These are phyloP conservation scores for Felis chaus DNA, from an alignment of 2,113 vertebrate species.

Conservation along the genomic window DNA sequence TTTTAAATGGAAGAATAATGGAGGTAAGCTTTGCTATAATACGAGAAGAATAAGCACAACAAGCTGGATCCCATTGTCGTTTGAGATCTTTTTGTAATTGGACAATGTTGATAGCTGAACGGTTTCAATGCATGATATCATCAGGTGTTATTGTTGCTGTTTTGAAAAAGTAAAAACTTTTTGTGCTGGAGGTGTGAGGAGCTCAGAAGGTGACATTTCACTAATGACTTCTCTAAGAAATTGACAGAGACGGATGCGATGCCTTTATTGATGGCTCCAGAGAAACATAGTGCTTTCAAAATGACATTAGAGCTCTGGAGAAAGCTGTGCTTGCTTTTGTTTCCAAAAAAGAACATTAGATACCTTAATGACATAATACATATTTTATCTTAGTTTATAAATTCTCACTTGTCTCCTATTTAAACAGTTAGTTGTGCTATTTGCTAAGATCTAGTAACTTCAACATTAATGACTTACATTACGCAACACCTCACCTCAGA, in stretches of 20 bases:
- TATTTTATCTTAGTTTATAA: constrained; percentile 65
- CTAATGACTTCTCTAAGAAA: constrained; percentile 82
- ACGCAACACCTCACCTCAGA: constrained; percentile 1
- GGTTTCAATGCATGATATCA: background rate
- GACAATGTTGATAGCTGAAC: background rate
- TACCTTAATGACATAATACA: constrained; percentile 8
- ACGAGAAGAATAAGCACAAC: background rate
- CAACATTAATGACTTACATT: background rate
- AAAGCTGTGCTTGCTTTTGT: constrained; percentile 56
- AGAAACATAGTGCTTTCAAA: constrained; percentile 74
- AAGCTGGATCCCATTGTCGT: background rate
- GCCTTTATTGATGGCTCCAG: constrained; percentile 73
- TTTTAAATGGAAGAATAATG: background rate
- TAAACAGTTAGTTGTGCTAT: constrained; percentile 63
- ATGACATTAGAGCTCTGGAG: constrained; percentile 70
- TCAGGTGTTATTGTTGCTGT: constrained; percentile 29
- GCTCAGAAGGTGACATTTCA: constrained; percentile 86
- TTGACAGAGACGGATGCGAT: constrained; percentile 84
- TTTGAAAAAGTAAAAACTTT: constrained; percentile 72
- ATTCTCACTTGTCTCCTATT: constrained; percentile 45
- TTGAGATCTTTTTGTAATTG: background rate
- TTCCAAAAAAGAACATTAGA: constrained; percentile 48
- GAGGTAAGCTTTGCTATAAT: background rate
- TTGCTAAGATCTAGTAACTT: constrained; percentile 48
- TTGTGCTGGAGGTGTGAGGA: constrained; percentile 71